phyloP scores from a whole-genome alignment of 2,797 vertebrate genomes.

The Gadopsis marmoratus region DNA sequence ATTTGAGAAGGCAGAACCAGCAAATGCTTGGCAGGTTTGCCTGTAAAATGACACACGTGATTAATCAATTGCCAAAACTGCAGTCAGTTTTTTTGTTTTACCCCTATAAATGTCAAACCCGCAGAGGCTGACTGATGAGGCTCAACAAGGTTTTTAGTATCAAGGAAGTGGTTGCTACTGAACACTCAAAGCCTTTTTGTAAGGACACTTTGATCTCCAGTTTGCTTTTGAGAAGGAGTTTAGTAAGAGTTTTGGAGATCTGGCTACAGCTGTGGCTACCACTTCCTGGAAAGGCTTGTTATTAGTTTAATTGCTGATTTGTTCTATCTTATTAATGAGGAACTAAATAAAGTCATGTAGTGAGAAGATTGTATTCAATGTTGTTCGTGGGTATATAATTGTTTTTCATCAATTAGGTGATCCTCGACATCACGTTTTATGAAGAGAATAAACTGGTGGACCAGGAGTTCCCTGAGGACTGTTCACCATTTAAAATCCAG shows the following conservation, averaged over 20 bases:
- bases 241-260: not conserved
- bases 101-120: not conserved
- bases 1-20: not conserved
- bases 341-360: not conserved
- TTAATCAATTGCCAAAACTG: not conserved
- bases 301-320: not conserved
- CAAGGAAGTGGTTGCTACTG: not conserved
- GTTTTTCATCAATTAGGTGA: slow-evolving; percentile 83
- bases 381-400: slow-evolving; percentile 13
- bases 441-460: slow-evolving; percentile 97
- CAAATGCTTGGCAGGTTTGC: not conserved
- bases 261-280: not conserved
- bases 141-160: not conserved
- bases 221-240: not conserved
- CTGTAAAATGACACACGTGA: not conserved
- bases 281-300: not conserved
- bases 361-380: not conserved
- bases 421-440: slow-evolving; percentile 96
- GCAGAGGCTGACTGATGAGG: not conserved
- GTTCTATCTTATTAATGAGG: not conserved
- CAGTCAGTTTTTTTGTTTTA: not conserved
- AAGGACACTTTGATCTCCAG: not conserved
- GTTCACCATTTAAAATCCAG: slow-evolving; percentile 92
- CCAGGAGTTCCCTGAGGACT: slow-evolving; percentile 94
- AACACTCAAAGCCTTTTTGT: not conserved